phyloP scores from a whole-genome alignment of 2,888 invertebrate genomes.

The Melanotus villosus region DNA sequence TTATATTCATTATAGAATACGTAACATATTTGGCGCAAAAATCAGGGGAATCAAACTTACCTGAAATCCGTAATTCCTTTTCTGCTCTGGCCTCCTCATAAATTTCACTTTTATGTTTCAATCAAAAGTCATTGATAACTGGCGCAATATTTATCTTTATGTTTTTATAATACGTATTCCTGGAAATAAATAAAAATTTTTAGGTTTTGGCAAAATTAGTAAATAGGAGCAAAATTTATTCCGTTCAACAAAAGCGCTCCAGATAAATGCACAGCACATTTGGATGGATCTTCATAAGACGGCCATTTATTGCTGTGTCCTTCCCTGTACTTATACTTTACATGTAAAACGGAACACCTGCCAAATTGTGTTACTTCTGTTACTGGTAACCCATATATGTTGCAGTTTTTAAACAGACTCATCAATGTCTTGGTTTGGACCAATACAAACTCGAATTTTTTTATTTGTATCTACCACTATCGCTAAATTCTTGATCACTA shows the following conservation, averaged over 20 bases:
- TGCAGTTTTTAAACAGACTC: too few relatives aligned
- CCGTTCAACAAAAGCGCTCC: too few relatives aligned
- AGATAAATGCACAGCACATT: too few relatives aligned
- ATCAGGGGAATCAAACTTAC: constrained; percentile 49
- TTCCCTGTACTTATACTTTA: neutral
- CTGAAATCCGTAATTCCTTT: constrained; percentile 40
- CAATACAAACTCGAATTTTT: too few relatives aligned
- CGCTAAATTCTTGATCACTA: too few relatives aligned
- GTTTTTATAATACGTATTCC: constrained; percentile 19
- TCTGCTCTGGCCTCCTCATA: constrained; percentile 19
- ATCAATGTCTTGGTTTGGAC: too few relatives aligned
- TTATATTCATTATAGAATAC: constrained; percentile 45
- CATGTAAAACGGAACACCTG: neutral
- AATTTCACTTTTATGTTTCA: constrained; percentile 27
- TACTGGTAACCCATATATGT: neutral
- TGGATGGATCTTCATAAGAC: too few relatives aligned
- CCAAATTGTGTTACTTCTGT: neutral
- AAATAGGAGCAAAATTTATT: neutral
- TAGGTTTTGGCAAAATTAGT: constrained; percentile 5
- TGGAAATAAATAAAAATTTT: constrained; percentile 7
- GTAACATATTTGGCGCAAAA: constrained; percentile 44
- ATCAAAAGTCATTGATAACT: constrained; percentile 17
- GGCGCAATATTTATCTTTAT: constrained; percentile 24
- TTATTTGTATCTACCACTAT: neutral
- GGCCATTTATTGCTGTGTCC: neutral